A percentile compares a stretch with the other conserved stretches of the same genome.
Conservation (phyloP, 35 echinoderm and acorn worm genomes). For the Heliocidaris tuberculata region DNA sequence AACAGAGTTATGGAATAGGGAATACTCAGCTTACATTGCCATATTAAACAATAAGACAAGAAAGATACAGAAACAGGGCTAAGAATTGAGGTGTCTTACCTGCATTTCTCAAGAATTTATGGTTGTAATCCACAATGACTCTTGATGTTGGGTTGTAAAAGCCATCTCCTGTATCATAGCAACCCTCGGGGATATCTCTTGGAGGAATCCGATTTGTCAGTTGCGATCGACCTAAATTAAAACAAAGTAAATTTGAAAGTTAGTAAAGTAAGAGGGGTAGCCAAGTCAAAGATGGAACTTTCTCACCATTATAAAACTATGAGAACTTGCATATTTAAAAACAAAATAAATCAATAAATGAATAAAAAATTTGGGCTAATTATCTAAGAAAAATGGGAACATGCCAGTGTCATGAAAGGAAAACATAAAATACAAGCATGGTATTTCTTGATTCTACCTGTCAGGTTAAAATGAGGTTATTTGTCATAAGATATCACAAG, state of each 20-base stretch:
- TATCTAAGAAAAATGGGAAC: neutral
- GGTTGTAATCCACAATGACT: conserved; percentile 97
- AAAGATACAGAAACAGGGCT: no score
- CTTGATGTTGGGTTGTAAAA: conserved; percentile 84
- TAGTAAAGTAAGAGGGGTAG: neutral
- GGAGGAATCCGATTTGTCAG: conserved; percentile 90
- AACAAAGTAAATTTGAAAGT: neutral
- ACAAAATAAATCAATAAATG: no score
- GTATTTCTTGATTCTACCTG: no score
- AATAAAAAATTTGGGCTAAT: neutral
- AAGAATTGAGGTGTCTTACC: conserved; percentile 50
- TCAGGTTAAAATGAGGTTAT: no score
- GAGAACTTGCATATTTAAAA: neutral
- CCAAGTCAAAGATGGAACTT: neutral
- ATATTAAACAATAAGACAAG: no score
- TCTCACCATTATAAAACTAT: neutral
- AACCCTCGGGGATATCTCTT: conserved; percentile 94
- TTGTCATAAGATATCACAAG: no score
- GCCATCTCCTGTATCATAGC: conserved; percentile 87
- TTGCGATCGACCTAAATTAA: conserved; percentile 82
- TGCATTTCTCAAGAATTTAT: conserved; percentile 99
- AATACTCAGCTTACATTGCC: no score
- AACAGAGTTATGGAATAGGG: no score
- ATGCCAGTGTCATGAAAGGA: neutral
- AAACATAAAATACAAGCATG: no score